Conservation (phyloP, 1,140 invertebrate genomes). For the Brachionus paranguensis region DNA sequence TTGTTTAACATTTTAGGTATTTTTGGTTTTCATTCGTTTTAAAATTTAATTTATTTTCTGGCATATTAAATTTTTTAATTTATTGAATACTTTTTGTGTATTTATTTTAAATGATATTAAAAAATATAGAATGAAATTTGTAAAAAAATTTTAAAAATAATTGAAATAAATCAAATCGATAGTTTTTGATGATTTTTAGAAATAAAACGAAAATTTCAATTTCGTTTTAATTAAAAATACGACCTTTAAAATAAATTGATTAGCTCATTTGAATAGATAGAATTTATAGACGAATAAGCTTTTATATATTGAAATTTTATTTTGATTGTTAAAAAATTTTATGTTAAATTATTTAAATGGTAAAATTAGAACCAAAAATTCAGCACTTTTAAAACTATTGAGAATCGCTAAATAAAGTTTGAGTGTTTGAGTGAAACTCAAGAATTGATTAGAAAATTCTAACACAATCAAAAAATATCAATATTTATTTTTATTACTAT, state of each 20-base stretch:
- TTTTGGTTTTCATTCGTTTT: no score
- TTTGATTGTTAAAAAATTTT: neutral
- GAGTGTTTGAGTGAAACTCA: neutral
- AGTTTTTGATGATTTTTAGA: no score
- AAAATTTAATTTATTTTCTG: no score
- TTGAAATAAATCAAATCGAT: no score
- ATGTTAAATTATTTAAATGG: neutral
- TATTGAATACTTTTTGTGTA: no score
- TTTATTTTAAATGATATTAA: no score
- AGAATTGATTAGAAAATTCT: neutral
- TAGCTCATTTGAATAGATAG: neutral
- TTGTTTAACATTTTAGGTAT: no score
- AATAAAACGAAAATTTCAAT: no score
- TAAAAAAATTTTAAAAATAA: no score
- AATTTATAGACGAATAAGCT: neutral
- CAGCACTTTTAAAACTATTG: no score
- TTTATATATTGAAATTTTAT: neutral
- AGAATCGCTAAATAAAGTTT: neutral
- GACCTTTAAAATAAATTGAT: neutral
- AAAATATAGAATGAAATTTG: no score
- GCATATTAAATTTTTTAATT: no score
- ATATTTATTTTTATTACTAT: neutral
- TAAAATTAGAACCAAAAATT: neutral
- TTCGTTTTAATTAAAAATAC: neutral
- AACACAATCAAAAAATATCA: neutral